Conservation (phyloP, 2,888 invertebrate species). For the Eremobia ochroleuca region DNA sequence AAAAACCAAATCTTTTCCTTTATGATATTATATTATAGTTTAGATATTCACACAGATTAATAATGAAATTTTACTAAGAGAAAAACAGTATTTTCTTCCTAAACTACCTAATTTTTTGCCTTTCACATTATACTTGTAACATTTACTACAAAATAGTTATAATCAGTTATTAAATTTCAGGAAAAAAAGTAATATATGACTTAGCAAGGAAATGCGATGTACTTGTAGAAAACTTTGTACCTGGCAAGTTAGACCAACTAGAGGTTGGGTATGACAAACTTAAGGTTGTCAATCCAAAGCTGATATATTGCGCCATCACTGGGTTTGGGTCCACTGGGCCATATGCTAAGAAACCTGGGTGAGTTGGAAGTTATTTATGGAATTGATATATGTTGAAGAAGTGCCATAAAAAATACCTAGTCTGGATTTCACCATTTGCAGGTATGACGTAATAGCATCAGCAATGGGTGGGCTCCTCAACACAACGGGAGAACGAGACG, state of each 20-base stretch:
- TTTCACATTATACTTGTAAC: background rate
- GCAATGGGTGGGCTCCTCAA: conserved; percentile 97
- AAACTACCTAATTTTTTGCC: background rate
- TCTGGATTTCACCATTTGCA: conserved; percentile 69
- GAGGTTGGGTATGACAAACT: conserved; percentile 96
- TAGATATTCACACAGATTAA: too few species aligned
- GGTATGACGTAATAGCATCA: conserved; percentile 98
- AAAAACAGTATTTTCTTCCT: background rate
- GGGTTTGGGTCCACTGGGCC: conserved; percentile 98
- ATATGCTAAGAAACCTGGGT: conserved; percentile 96
- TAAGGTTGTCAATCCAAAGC: conserved; percentile 92
- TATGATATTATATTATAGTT: too few species aligned
- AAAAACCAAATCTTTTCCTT: too few species aligned
- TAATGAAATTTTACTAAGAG: background rate
- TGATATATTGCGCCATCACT: conserved; percentile 98
- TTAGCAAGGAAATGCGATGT: conserved; percentile 96
- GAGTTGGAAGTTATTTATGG: conserved; percentile 41
- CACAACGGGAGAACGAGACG: conserved; percentile 96
- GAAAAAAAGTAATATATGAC: conserved; percentile 92
- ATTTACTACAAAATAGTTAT: background rate
- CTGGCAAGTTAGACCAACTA: conserved; percentile 95
- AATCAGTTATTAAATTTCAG: conserved; percentile 74
- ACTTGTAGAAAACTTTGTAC: conserved; percentile 98
- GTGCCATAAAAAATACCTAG: background rate
- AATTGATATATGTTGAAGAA: too few species aligned